A percentile compares a stretch with the other conserved stretches of the same genome.
These are phyloP conservation scores for Phengaris alcon DNA, from an alignment of 2,888 invertebrate genomes.

Conservation along the genomic window DNA sequence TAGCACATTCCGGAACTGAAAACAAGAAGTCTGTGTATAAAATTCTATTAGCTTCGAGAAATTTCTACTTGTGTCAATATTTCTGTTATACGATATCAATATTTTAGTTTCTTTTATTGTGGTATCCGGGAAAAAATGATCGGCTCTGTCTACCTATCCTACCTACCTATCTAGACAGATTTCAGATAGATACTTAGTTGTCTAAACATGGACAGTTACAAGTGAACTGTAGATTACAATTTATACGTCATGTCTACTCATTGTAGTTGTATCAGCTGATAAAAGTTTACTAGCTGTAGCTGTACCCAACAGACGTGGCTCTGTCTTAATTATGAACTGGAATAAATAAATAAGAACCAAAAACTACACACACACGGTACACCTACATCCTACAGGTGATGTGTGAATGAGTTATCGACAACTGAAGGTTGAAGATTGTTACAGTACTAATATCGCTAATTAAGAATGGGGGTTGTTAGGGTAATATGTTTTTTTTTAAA, in stretches of 20 bases:
- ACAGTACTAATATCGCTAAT: too few relatives aligned
- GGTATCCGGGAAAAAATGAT: neutral
- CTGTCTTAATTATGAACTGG: too few relatives aligned
- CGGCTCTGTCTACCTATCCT: neutral
- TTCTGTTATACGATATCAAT: neutral
- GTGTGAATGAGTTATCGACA: too few relatives aligned
- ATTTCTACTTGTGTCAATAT: neutral
- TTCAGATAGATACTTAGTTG: neutral
- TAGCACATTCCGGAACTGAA: neutral
- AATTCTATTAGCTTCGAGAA: neutral
- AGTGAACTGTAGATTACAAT: neutral
- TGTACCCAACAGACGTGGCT: too few relatives aligned
- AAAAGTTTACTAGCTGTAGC: too few relatives aligned
- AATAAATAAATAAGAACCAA: too few relatives aligned
- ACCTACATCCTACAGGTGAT: too few relatives aligned
- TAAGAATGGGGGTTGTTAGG: too few relatives aligned
- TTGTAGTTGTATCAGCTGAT: neutral
- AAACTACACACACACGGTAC: too few relatives aligned
- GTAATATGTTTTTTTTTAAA: too few relatives aligned
- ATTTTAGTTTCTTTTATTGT: neutral
- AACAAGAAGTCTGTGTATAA: neutral
- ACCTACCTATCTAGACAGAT: neutral
- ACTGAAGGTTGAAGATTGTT: too few relatives aligned
- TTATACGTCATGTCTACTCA: neutral
- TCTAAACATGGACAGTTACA: neutral